Conservation (phyloP, 2,888 invertebrate species). For the Melieria picta region DNA sequence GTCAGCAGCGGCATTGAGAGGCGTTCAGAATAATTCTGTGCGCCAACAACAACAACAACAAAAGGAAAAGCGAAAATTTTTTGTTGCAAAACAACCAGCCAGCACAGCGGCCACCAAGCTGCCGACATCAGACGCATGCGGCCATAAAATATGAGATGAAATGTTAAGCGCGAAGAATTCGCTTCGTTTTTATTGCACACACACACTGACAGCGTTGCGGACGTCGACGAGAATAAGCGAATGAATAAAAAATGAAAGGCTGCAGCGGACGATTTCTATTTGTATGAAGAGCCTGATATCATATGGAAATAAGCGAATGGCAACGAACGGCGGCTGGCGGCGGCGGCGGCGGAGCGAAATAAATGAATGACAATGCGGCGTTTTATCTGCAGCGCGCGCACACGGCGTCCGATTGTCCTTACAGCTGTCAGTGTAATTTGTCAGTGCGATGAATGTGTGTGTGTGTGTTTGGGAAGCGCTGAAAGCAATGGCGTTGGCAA, state of each 20-base stretch:
- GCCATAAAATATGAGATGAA: too few relatives aligned
- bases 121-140: too few relatives aligned
- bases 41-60: neutral
- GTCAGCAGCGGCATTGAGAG: neutral
- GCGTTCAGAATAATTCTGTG: too few relatives aligned
- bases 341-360: conserved; percentile 2
- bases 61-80: neutral
- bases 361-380: conserved; percentile 17
- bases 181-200: too few relatives aligned
- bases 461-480: conserved; percentile 7
- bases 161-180: too few relatives aligned
- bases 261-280: neutral
- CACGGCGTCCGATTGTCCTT: neutral
- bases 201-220: too few relatives aligned
- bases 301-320: conserved; percentile 16
- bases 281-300: neutral
- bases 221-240: too few relatives aligned
- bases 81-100: too few relatives aligned
- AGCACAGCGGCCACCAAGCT: too few relatives aligned
- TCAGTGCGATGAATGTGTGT: conserved; percentile 23
- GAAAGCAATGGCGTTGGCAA: conserved; percentile 7
- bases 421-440: conserved; percentile 25
- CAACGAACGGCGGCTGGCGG: conserved; percentile 16
- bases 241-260: too few relatives aligned
- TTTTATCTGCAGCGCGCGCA: neutral